These are phyloP conservation scores for Laterallus jamaicensis DNA, from an alignment of 2,113 vertebrate genomes.

Conservation along the genomic window DNA sequence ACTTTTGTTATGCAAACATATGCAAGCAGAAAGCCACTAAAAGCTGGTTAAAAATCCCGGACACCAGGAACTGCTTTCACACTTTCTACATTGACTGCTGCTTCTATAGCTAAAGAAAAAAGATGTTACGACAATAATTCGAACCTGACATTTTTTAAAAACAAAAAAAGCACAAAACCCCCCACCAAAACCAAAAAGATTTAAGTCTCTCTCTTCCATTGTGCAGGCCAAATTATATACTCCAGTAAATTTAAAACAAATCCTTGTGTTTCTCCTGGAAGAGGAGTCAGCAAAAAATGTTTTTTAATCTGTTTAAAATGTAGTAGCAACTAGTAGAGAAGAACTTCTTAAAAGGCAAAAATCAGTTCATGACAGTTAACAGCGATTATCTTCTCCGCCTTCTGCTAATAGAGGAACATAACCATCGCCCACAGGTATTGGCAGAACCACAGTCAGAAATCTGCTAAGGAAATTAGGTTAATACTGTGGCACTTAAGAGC, in stretches of 20 bases:
- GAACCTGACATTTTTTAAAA: neutral
- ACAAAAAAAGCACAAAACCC: too few species aligned
- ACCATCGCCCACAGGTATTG: neutral
- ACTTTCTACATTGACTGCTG: neutral
- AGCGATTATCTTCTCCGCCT: neutral
- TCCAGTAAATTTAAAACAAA: neutral
- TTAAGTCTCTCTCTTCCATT: neutral
- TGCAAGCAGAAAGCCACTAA: neutral
- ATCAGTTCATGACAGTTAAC: neutral
- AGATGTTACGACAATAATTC: neutral
- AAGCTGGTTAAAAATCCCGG: neutral
- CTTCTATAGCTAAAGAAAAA: neutral
- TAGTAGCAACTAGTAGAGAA: neutral
- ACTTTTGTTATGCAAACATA: neutral
- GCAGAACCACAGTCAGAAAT: neutral
- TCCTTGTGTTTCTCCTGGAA: rapidly evolving
- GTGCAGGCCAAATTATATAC: neutral
- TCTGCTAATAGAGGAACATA: neutral
- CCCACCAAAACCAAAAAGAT: neutral
- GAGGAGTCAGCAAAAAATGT: neutral
- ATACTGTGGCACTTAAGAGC: neutral
- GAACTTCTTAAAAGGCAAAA: neutral
- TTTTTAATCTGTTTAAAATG: neutral
- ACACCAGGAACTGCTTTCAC: neutral
- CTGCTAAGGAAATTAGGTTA: neutral